phyloP scores from a whole-genome alignment of 2,797 vertebrate genomes.

The Etheostoma perlongum region DNA sequence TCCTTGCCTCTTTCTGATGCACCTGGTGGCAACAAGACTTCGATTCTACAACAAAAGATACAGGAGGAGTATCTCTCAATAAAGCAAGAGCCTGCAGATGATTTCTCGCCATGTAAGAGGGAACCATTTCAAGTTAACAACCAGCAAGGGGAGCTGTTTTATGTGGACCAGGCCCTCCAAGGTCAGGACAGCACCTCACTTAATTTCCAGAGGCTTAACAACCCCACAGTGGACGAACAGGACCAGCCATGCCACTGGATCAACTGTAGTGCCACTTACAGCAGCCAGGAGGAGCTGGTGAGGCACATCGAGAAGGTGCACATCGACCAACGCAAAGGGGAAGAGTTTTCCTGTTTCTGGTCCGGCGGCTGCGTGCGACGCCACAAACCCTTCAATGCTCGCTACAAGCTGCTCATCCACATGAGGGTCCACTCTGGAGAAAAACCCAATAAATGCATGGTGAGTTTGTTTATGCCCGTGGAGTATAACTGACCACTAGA shows the following conservation, averaged over 20 bases:
- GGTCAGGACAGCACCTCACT: conserved; percentile 72
- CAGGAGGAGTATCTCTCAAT: conserved; percentile 80
- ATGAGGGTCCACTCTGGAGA: conserved; percentile 98
- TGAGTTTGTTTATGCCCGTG: conserved; percentile 79
- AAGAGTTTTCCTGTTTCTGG: conserved; percentile 98
- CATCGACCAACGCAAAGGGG: conserved; percentile 96
- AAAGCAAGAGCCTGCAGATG: conserved; percentile 92
- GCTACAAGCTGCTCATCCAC: conserved; percentile 98
- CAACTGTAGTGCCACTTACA: conserved; percentile 91
- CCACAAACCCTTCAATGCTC: conserved; percentile 96
- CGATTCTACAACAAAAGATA: conserved; percentile 75
- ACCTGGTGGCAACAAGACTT: conserved; percentile 44
- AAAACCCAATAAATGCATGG: conserved; percentile 98
- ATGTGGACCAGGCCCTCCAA: conserved; percentile 75
- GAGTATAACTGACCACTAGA: background rate
- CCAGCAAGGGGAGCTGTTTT: conserved; percentile 82
- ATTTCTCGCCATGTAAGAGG: conserved; percentile 82
- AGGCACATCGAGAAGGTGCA: conserved; percentile 98
- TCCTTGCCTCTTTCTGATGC: conserved; percentile 52
- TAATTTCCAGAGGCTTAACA: conserved; percentile 56
- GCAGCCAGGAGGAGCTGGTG: conserved; percentile 95
- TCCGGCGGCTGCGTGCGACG: conserved; percentile 92
- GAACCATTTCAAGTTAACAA: conserved; percentile 80
- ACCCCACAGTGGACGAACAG: conserved; percentile 57
- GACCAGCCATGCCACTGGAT: conserved; percentile 93